Base-by-base conservation (phyloP, 2,113 vertebrate species). In the Erinaceus europaeus region DNA sequence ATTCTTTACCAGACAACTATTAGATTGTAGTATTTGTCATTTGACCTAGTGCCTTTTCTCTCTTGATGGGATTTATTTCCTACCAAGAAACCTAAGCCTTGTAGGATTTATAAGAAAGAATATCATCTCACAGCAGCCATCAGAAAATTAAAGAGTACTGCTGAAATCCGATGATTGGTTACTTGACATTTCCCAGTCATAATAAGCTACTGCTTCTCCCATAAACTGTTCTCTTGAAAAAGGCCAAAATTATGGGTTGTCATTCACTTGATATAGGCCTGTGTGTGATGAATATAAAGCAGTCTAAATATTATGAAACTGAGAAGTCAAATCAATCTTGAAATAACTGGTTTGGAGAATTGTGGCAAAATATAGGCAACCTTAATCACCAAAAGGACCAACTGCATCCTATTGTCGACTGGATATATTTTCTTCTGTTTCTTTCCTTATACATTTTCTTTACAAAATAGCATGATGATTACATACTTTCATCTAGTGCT, bases 291-390 rank as follows among this genome's bases (percentile, higher is more conserved):
- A 88, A 84, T 73, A 76, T 76, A 65, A 86, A 90, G 76, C 27
- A 42, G 23, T 78, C 42, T 88, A 80, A 90, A 86, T 91, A 83
- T 86, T 95, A 46, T 69, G 62, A 93, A 91, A 80, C 79, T 25
- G 38, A 88, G 53, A 93, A 57, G 42, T 84, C 85, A 82, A 77
- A 52, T 67, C 48, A 88, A 59, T 34, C 57, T 88, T 57, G 75
- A 86, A 82, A 79, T 72, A 83, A n/a, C 55, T 64, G 4, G 27
- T 85, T 91, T 91, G 75, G 34, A 92, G 80, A 36, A 59, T 55
- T 86, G 36, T 88, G 67, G 50, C 59, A 88, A 83, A 85, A 79
- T 61, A 65, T 46, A 6, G 15, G 5, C 32, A 52, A 21, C 44
- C 21, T 88, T 52, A 42, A n/a, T 88, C 21, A 55, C 42, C 36